Conservation (phyloP, 2,797 vertebrate genomes). For the Protonibea diacanthus region DNA sequence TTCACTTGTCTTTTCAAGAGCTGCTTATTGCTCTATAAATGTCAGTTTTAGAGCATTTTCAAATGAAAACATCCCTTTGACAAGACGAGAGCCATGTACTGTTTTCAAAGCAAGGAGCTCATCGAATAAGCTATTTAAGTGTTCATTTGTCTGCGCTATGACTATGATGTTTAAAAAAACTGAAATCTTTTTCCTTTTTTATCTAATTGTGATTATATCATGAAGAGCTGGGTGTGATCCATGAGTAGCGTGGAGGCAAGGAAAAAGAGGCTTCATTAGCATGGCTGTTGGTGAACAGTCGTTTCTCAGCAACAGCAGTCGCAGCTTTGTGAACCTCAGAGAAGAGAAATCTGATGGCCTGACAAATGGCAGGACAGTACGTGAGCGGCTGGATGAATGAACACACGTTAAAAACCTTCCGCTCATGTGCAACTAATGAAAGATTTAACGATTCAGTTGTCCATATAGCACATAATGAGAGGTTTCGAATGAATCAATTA, state of each 20-base stretch:
- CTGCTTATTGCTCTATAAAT: conserved; percentile 1
- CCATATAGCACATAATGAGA: conserved; percentile 13
- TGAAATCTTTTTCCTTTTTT: conserved; percentile 1
- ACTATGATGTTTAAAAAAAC: conserved; percentile 23
- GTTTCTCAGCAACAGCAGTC: conserved; percentile 30
- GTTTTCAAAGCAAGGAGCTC: conserved; percentile 12
- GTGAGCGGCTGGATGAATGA: neutral
- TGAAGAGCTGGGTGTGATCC: conserved; percentile 19
- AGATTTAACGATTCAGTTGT: conserved; percentile 1
- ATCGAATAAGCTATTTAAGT: conserved; percentile 35
- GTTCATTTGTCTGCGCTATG: conserved; percentile 33
- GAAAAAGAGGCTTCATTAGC: conserved; percentile 27
- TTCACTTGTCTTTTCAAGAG: conserved; percentile 10
- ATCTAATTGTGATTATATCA: conserved; percentile 12
- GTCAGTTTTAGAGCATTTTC: conserved; percentile 10
- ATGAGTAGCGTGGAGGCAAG: neutral
- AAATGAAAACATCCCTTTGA: conserved; percentile 14
- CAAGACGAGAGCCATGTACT: neutral
- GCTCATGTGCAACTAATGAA: conserved; percentile 15
- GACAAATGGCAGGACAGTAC: conserved; percentile 25
- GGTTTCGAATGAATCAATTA: neutral
- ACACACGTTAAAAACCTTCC: neutral
- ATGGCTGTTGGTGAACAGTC: conserved; percentile 6
- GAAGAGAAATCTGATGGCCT: conserved; percentile 4
- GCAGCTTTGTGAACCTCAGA: neutral